Evolutionary conservation across 2,888 invertebrate genomes (phyloP).

Genomic region (Apodemia mormo): DNA sequence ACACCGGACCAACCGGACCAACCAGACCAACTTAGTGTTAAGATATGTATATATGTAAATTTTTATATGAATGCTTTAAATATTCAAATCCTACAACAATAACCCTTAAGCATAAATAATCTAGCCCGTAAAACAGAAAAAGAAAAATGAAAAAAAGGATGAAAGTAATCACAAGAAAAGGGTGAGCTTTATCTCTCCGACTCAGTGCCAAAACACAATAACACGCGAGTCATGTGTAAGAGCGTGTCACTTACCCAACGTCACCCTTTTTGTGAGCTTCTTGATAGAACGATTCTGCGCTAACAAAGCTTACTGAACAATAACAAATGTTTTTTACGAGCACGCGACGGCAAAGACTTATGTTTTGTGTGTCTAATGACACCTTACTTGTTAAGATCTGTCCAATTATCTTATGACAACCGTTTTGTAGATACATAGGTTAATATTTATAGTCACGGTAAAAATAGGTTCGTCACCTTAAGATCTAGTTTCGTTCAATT

Average conservation of each 20-base stretch:
- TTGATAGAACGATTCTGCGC: slow-evolving; percentile 1
- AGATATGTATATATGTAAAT: too few species aligned
- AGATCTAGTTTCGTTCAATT: too few species aligned
- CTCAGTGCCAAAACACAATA: slow-evolving; percentile 15
- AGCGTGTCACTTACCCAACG: slow-evolving; percentile 14
- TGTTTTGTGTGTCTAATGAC: background rate
- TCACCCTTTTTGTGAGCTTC: slow-evolving; percentile 8
- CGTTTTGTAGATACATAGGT: too few species aligned
- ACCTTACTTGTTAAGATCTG: background rate
- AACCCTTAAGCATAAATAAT: background rate
- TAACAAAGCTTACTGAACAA: slow-evolving; percentile 13
- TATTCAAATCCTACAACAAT: background rate
- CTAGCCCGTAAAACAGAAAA: background rate
- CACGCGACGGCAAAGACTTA: background rate
- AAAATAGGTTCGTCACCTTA: too few species aligned
- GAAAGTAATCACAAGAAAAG: slow-evolving; percentile 2
- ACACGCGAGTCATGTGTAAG: slow-evolving; percentile 11
- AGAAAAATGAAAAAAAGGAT: background rate
- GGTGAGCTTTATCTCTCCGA: slow-evolving; percentile 7
- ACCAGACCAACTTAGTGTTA: too few species aligned
- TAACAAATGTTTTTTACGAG: slow-evolving; percentile 2
- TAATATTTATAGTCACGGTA: too few species aligned
- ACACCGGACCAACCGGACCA: too few species aligned
- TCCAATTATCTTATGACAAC: slow-evolving; percentile 24
- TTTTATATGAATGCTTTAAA: background rate